A percentile compares a stretch with the other conserved stretches of the same genome.
Evolutionary conservation across 2,113 vertebrate species (phyloP).

Genomic region (Sapayoa aenigma): DNA sequence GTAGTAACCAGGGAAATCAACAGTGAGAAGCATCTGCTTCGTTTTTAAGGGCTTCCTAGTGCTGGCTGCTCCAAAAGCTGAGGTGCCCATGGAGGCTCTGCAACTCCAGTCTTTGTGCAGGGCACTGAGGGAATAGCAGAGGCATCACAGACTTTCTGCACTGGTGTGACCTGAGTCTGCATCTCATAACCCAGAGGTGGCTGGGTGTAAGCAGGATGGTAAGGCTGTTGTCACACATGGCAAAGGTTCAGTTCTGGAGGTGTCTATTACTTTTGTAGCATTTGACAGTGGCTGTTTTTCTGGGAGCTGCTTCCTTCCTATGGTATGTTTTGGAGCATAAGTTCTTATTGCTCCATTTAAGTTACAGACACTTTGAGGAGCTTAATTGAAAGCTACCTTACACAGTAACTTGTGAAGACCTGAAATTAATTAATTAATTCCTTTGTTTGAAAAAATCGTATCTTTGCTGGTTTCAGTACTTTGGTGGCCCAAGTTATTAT

Average conservation of each 20-base stretch:
- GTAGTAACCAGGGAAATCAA: not conserved
- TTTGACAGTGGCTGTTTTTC: not conserved
- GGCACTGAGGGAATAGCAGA: not conserved
- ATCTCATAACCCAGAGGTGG: not conserved
- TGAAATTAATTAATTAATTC: not conserved
- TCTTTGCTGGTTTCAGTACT: not conserved
- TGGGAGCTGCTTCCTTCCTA: not conserved
- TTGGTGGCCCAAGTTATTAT: not conserved
- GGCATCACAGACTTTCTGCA: not conserved
- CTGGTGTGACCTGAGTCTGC: not conserved
- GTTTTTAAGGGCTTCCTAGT: not conserved
- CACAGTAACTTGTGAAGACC: not conserved
- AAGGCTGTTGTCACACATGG: not conserved
- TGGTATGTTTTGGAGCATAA: not conserved
- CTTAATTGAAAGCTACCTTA: not conserved
- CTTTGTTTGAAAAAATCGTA: not conserved
- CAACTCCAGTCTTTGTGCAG: not conserved
- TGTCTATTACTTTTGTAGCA: not conserved
- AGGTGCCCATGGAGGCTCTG: not conserved
- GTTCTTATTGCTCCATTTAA: not conserved
- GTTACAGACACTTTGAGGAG: not conserved
- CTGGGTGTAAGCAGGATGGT: not conserved
- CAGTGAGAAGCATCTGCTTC: not conserved
- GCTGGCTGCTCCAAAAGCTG: not conserved
- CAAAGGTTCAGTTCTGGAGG: not conserved